Base-by-base conservation (phyloP, 2,113 vertebrate genomes). In the Corythornis madagascariensis region DNA sequence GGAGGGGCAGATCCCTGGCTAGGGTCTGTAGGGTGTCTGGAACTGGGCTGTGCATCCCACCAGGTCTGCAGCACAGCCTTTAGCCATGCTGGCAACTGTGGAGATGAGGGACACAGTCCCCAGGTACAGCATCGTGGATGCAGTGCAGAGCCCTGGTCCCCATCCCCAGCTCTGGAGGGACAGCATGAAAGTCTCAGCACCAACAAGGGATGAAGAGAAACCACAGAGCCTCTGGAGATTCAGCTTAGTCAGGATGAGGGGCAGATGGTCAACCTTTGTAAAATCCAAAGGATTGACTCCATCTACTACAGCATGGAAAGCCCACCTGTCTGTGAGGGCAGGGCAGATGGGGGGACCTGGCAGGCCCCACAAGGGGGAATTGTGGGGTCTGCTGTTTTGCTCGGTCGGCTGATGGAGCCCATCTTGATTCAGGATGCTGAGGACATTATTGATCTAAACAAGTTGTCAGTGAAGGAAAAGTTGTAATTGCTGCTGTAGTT, bases 401-500 rank as follows among this genome's bases (percentile, higher is more conserved):
- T 85, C 38, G 40, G 72, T 73, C 2, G 9, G 88, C 90, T 77
- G 71, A 76, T 79, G 73, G 40, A 92, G 43, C 79, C 93, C 88
- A 91, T 96, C 95, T 95, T 71, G 42, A 96, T 95, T 94, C 92
- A 75, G 43, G 35, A 93, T 75, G 59, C 83, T 24, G 69, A 65
- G 35, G 96, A 93, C 65, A 77, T 96, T 98, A 98, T 98, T 97
- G 97, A 98, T 98, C 97, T 94, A 96, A 96, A 95, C 95, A 89
- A 97, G 96, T 96, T 97, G 97, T 98, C 96, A 95, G 97, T 70
- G 84, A 94, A 97, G 96, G 95, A 97, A 96, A 97, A 98, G 97
- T 97, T 97, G 97, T 98, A 97, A 98, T 98, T 97, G 97, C 96
- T 95, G 93, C 95, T 97, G 97, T 97, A 97, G 96, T 97, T 97